Base-by-base conservation (phyloP, 2,888 invertebrate species). In the Cheilosia soror region DNA sequence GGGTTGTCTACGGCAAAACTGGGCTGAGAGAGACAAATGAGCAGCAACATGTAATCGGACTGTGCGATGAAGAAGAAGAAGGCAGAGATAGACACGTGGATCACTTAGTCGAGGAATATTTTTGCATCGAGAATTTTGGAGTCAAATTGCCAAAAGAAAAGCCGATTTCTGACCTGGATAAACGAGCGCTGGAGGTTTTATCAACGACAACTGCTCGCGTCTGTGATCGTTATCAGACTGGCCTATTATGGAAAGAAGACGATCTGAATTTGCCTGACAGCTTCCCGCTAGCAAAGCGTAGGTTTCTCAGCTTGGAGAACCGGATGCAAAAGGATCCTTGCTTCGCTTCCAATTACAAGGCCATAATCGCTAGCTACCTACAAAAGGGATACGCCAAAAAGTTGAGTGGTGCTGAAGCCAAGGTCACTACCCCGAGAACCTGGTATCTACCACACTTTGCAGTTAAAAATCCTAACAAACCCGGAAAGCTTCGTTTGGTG, bases 401-500 rank as follows among this genome's bases (percentile, higher is more conserved):
- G 49, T 29, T 87, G 49, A 49, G 57, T 40, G 29, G 31, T 0
- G 71, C 63, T 9, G 77, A 83, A 9, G 37, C 58, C 1, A n/a
- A 44, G 25, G 49, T 47, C n/a, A 53, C 7, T 15, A 57, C 69
- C 5, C 15, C 65, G 2, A 87, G 68, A 42, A 88, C 72, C 2
- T 89, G 89, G 89, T 89, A 88, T 53, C 47, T 89, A 5, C 89
- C 89, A 2, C 87, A 88, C 29, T 88, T 88, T 47, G 87, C 79
- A 1, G 83, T 87, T 0, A 76, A 47, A 5, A 88, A 88, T 57
- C 83, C 78, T 4, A 87, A 89, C 55, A 90, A 90, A 63, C 89
- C 89, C 7, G 87, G 85, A 0, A 89, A 89, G 60, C 13, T 90
- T 0, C 66, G 89, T 9, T 55, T 90, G 0, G 90, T 90, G 0